Evolutionary conservation across 2,113 vertebrate species (phyloP).

Genomic region (Sterrhoptilus dennistouni): DNA sequence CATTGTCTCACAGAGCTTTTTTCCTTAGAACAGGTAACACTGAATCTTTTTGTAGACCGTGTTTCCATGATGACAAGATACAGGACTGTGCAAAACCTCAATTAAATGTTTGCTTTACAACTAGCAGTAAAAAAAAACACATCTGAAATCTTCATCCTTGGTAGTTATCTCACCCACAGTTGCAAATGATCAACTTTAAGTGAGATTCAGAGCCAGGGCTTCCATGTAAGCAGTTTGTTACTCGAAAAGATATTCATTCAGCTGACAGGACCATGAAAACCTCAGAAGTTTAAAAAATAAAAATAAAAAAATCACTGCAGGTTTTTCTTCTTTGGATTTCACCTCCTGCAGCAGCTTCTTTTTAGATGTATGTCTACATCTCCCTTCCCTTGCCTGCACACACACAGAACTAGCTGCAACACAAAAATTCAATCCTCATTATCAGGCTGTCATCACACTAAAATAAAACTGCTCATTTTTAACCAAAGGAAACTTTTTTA

Average conservation of each 20-base stretch:
- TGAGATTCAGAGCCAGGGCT: not conserved
- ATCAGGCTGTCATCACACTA: not conserved
- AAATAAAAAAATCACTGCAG: not conserved
- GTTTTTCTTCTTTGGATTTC: not conserved
- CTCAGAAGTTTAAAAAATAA: not conserved
- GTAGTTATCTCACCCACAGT: not conserved
- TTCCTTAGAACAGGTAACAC: not conserved
- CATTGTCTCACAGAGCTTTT: not conserved
- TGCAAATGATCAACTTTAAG: not conserved
- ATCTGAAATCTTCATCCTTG: not conserved
- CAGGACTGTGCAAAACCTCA: not conserved
- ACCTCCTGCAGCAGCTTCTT: not conserved
- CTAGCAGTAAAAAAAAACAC: not conserved
- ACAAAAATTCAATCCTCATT: not conserved
- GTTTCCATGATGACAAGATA: not conserved
- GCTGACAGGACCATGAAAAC: not conserved
- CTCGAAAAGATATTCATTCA: not conserved
- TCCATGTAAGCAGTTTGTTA: not conserved
- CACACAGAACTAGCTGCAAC: not conserved
- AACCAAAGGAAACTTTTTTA: constrained; percentile 31
- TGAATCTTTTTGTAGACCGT: not conserved
- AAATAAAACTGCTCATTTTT: constrained; percentile 23
- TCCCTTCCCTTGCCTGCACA: not conserved
- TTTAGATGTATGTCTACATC: not conserved
- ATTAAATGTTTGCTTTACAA: not conserved